Percentiles rank a stretch among this genome's conserved stretches.
phyloP scores from a whole-genome alignment of 2,888 invertebrate genomes.

The Agapetus fuscipes region DNA sequence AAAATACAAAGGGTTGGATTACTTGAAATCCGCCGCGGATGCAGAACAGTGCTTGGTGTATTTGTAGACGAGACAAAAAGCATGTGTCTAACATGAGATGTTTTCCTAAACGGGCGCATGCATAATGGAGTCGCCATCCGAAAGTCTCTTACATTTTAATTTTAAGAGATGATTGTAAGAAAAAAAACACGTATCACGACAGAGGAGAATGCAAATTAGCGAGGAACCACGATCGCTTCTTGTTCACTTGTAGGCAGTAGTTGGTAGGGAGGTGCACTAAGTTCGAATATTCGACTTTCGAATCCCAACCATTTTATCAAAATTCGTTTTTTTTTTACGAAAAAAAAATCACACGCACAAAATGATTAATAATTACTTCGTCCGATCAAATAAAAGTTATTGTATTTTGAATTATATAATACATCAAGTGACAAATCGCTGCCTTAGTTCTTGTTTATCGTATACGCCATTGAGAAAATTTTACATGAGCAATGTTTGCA shows the following conservation, averaged over 20 bases:
- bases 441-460: too few species aligned
- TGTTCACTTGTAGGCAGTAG: too few species aligned
- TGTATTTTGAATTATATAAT: too few species aligned
- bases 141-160: constrained; percentile 17
- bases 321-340: not conserved
- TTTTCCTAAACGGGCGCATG: constrained; percentile 7
- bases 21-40: too few species aligned
- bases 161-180: constrained; percentile 18
- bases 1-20: too few species aligned
- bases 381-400: too few species aligned
- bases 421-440: too few species aligned
- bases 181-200: constrained; percentile 17
- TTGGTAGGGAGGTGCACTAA: too few species aligned
- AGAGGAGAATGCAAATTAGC: constrained; percentile 18
- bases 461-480: too few species aligned
- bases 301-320: not conserved
- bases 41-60: not conserved
- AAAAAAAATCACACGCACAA: too few species aligned
- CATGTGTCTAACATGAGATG: constrained; percentile 10
- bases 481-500: too few species aligned
- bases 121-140: constrained; percentile 9
- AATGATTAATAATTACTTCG: too few species aligned
- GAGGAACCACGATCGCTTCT: constrained; percentile 9
- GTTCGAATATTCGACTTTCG: constrained; percentile 4
- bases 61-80: constrained; percentile 4